Evolutionary conservation across 2,113 vertebrate genomes (phyloP), one percentile per base, ranked within the genome.

Genomic region (Sapajus apella): DNA sequence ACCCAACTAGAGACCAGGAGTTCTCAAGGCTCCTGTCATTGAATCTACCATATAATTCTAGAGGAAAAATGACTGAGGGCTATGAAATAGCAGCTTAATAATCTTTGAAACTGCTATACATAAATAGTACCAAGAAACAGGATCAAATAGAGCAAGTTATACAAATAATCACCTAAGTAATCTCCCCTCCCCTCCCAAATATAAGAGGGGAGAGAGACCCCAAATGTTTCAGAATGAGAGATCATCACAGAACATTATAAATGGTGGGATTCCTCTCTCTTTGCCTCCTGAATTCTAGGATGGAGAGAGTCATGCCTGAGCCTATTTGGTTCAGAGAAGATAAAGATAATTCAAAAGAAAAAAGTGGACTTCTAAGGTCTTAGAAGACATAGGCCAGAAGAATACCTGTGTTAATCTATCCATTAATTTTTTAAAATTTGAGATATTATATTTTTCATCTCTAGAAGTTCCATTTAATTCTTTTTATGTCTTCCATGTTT

Each of bases 361-460:
- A 12, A 76, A 50, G 9, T 18, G 16, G 37, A 14, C 75, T 94
- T 66, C 18, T 66, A 66, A 90, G 21, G 11, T 86, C 64, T 56
- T 72, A 40, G 68, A 43, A 14, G 21, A 37, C 30, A 73, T 25
- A 86, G 16, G 9, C 20, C 37, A 21, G 25, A 8, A 81, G 18
- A 85, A 96, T 58, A 45, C 35, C 35, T 55, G 8, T 80, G 21
- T 70, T 68, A 68, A 93, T 80, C 16, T 20, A 91, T 8, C 20
- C 14, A 58, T 13, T 43, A 35, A 30, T 70, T 80, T 73, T 86
- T 85, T 21, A 2, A 70, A 77, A 89, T 72, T 73, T 32, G 43
- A 88, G 10, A 73, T 52, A 68, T 25, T 35, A 3, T 91, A 55
- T 35, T 93, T 96, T 96, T 76, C 11, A 87, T 94, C 37, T 95